Base-by-base conservation (phyloP, 1,140 invertebrate genomes). In the Idris sp. region DNA sequence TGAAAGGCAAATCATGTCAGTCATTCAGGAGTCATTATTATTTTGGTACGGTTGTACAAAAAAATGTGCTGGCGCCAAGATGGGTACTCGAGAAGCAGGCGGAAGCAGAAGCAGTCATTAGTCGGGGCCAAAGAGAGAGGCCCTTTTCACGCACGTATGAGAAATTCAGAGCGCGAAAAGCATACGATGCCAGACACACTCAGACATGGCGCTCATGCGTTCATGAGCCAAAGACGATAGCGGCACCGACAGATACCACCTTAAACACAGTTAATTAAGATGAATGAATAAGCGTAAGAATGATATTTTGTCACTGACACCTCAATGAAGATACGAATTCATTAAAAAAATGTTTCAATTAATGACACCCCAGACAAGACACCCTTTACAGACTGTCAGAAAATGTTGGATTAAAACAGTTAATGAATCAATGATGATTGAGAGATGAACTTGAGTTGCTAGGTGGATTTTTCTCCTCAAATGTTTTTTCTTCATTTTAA, bases 71-170 rank as follows among this genome's bases (percentile, higher is more conserved):
- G 65, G 53, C 41, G 46, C 40, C 33, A 75, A 69, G 59, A 53
- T 56, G 65, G 26, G 59, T 54, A 69, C 73, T 75, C 44, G 64
- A 75, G 58, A n/a, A n/a, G 51, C 54, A 5, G 41, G 36, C 61
- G 56, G 56, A 71, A 61, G 62, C 51, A 67, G 56, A 67, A 58
- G 64, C 58, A 75, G 73, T 75, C 73, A 75, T 75, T 75, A 75
- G 73, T 75, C 73, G 73, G 36, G 62, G 19, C 22, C 31, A 11
- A 75, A 64, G n/a, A 68, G 53, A 62, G 41, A 56, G 53, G 59
- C 31, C 58, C 64, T 68, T 64, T 69, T 64, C 73, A 65, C 64
- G 36, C 58, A 54, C 36, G 59, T 65, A 71, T 71, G 67, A 62
- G 69, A 64, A 75, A 65, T 54, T 69, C 44, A 51, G 46, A 9